Percentiles rank a stretch among this genome's conserved stretches.
phyloP scores from a whole-genome alignment of 2,113 vertebrate species.

The Paramormyrops kingsleyae region DNA sequence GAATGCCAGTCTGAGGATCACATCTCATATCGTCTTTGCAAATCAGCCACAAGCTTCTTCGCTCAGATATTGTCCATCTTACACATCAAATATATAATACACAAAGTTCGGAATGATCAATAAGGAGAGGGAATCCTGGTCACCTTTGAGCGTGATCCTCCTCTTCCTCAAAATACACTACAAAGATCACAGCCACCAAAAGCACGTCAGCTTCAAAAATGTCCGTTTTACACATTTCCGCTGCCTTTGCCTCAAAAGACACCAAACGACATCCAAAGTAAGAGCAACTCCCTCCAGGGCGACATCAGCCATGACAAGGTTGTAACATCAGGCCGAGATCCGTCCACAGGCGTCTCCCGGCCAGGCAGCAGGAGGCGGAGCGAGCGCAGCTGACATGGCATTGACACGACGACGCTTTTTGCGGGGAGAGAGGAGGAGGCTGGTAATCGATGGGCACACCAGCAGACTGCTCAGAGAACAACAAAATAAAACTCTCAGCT shows the following conservation, averaged over 20 bases:
- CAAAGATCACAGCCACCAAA: neutral
- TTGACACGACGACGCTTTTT: neutral
- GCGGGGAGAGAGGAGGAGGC: neutral
- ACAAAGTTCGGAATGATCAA: neutral
- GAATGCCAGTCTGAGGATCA: neutral
- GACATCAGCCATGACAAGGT: neutral
- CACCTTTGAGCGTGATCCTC: neutral
- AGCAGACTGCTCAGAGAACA: neutral
- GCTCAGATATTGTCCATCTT: neutral
- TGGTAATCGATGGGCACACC: neutral
- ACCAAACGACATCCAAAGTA: neutral
- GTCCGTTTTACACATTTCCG: neutral
- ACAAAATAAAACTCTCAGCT: conserved; percentile 55
- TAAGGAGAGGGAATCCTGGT: neutral
- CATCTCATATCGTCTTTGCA: neutral
- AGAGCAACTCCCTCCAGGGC: neutral
- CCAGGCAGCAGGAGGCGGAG: neutral
- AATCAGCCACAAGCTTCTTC: neutral
- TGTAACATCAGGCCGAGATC: neutral
- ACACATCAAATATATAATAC: neutral
- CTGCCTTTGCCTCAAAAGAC: neutral
- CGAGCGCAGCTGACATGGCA: neutral
- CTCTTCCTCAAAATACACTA: neutral
- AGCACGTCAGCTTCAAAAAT: neutral
- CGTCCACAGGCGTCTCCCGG: neutral